Evolutionary conservation across 2,888 invertebrate genomes (phyloP).

Genomic region (Schizaphis graminum): DNA sequence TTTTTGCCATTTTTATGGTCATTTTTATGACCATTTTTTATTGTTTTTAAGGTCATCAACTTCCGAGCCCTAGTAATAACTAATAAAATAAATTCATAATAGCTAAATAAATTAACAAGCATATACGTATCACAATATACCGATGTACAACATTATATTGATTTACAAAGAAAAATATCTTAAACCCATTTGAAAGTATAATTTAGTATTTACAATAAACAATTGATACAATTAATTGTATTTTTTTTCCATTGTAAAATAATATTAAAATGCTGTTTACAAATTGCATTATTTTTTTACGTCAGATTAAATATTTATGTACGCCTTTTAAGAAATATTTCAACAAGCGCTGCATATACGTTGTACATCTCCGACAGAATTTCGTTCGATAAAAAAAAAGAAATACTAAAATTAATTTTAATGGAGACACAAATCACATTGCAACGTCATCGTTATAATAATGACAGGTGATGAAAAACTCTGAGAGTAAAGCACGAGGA

Average conservation of each 20-base stretch:
- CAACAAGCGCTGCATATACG: neutral
- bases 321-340: neutral
- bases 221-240: neutral
- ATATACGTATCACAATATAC: neutral
- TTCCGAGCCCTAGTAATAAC: no score
- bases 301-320: neutral
- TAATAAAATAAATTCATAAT: neutral
- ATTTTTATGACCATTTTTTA: no score
- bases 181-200: neutral
- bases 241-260: neutral
- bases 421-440: conserved; percentile 30
- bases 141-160: neutral
- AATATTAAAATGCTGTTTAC: neutral
- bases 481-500: neutral
- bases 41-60: no score
- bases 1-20: no score
- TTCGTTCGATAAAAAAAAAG: neutral
- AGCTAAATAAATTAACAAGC: neutral
- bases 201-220: neutral
- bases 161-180: neutral
- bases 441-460: conserved; percentile 4
- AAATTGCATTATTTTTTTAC: neutral
- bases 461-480: conserved; percentile 28
- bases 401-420: conserved; percentile 23
- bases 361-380: neutral